phyloP scores from a whole-genome alignment of 2,888 invertebrate genomes.

The Ennomos fuscantarius region DNA sequence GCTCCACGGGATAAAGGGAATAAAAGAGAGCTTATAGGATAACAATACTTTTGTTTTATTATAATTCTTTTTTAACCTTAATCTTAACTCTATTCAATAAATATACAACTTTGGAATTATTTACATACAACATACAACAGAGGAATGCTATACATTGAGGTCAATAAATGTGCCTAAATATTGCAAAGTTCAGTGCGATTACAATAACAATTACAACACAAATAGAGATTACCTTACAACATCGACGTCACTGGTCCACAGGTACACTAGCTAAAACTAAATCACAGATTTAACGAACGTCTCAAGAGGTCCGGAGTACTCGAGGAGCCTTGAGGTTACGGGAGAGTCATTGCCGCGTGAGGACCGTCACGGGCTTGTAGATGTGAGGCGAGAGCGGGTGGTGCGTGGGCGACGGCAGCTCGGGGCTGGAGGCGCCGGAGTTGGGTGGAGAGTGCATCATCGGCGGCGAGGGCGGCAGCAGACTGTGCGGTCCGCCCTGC shows the following conservation, averaged over 20 bases:
- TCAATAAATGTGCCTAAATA: constrained; percentile 55
- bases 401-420: constrained; percentile 70
- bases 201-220: constrained; percentile 31
- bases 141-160: constrained; percentile 66
- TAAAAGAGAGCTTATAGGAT: constrained; percentile 48
- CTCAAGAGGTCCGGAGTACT: constrained; percentile 49
- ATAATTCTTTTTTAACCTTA: constrained; percentile 66
- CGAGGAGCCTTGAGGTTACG: constrained; percentile 50
- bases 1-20: constrained; percentile 14
- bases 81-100: constrained; percentile 72
- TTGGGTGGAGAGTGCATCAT: constrained; percentile 66
- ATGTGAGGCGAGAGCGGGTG: constrained; percentile 77
- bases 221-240: constrained; percentile 55
- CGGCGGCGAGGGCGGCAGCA: constrained; percentile 76
- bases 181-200: constrained; percentile 47
- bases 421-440: constrained; percentile 73
- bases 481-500: constrained; percentile 56
- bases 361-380: constrained; percentile 84
- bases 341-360: constrained; percentile 78
- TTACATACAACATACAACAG: constrained; percentile 67
- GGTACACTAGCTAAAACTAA: constrained; percentile 67
- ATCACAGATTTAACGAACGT: constrained; percentile 75
- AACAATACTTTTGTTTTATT: constrained; percentile 70
- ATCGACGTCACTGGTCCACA: constrained; percentile 59
- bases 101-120: constrained; percentile 79